Evolutionary conservation across 2,797 vertebrate genomes (phyloP).

Genomic region (Acridotheres tristis): DNA sequence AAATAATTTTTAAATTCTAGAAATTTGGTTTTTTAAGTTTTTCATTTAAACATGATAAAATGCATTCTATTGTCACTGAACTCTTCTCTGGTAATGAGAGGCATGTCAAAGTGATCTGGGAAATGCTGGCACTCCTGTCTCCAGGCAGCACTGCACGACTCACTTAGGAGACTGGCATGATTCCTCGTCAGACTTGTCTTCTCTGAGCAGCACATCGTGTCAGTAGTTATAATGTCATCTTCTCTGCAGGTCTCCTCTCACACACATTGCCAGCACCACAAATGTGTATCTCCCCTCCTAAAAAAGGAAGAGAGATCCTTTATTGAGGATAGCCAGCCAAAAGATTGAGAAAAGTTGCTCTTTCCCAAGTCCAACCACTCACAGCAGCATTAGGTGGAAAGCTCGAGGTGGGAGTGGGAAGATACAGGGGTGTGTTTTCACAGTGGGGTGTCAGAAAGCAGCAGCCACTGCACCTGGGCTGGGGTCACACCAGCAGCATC

Average conservation of each 20-base stretch:
- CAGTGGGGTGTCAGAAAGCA: background rate
- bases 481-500: background rate
- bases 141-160: background rate
- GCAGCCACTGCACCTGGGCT: background rate
- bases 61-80: background rate
- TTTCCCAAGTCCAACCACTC: background rate
- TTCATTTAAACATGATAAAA: background rate
- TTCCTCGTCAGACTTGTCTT: background rate
- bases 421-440: background rate
- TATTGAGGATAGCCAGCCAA: background rate
- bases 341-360: background rate
- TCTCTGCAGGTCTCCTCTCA: background rate
- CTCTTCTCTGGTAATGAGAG: background rate
- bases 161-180: background rate
- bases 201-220: background rate
- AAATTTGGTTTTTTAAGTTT: rapidly evolving
- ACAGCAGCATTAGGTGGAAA: background rate
- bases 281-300: background rate
- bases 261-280: background rate
- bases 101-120: background rate
- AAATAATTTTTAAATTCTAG: background rate
- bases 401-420: rapidly evolving
- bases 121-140: background rate
- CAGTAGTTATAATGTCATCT: background rate
- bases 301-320: background rate